Conservation (phyloP, 2,113 vertebrate species). For the Pseudonaja textilis region DNA sequence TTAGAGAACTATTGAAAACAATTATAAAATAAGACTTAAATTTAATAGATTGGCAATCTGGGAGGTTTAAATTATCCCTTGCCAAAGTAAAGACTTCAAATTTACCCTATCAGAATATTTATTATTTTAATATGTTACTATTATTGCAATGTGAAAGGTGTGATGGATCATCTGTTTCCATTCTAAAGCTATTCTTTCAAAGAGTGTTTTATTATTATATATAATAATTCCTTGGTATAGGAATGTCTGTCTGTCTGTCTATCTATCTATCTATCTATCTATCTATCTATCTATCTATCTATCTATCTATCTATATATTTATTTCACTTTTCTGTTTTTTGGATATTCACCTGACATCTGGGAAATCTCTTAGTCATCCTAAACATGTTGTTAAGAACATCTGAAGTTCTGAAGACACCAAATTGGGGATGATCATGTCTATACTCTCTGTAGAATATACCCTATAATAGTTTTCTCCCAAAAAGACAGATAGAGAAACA, state of each 20-base stretch:
- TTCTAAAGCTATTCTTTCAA: background rate
- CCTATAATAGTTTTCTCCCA: too few species aligned
- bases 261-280: too few species aligned
- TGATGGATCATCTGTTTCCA: background rate
- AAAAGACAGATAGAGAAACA: background rate
- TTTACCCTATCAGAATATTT: background rate
- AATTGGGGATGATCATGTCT: background rate
- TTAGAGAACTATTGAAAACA: background rate
- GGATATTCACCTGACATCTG: background rate
- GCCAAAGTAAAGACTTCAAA: background rate
- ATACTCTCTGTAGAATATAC: background rate
- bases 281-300: too few species aligned
- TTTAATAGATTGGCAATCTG: conserved; percentile 8
- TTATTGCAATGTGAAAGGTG: background rate
- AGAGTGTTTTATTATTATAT: background rate
- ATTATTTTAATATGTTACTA: background rate
- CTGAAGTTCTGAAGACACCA: background rate
- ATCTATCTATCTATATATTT: too few species aligned
- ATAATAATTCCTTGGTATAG: background rate
- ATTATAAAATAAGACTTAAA: background rate
- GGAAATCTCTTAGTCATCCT: background rate
- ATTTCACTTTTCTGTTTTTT: background rate
- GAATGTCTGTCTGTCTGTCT: too few species aligned
- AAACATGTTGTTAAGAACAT: background rate
- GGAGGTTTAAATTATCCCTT: background rate